Evolutionary conservation across 2,113 vertebrate species (phyloP).

Genomic region (Odontophorus gujanensis): DNA sequence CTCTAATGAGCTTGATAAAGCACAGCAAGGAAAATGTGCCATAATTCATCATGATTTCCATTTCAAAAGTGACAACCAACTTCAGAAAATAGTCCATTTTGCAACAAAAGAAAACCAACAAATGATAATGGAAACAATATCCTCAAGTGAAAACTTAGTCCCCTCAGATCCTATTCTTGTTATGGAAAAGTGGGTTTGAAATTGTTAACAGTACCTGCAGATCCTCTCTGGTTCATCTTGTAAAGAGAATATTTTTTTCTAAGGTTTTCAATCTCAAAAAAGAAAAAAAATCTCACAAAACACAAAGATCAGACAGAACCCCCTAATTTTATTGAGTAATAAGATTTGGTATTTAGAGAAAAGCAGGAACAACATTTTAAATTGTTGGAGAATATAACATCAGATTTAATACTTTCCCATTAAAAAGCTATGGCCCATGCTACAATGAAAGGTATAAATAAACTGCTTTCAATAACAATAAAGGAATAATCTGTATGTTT

Average conservation of each 20-base stretch:
- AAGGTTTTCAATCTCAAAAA: background rate
- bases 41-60: slow-evolving; percentile 77
- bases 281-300: background rate
- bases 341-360: slow-evolving; percentile 26
- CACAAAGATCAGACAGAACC: background rate
- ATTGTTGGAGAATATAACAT: slow-evolving; percentile 38
- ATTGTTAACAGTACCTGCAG: background rate
- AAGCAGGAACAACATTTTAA: slow-evolving; percentile 22
- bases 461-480: slow-evolving; percentile 37
- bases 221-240: background rate
- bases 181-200: background rate
- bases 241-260: slow-evolving; percentile 9
- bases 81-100: slow-evolving; percentile 68
- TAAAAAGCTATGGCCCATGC: slow-evolving; percentile 31
- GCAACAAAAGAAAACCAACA: slow-evolving; percentile 27
- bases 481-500: slow-evolving; percentile 21
- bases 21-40: slow-evolving; percentile 72
- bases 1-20: slow-evolving; percentile 81
- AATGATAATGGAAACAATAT: slow-evolving; percentile 24
- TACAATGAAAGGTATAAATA: slow-evolving; percentile 56
- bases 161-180: background rate
- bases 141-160: background rate
- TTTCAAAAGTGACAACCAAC: slow-evolving; percentile 76
- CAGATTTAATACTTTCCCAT: slow-evolving; percentile 36
- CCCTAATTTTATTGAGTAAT: slow-evolving; percentile 38